Percentiles rank a stretch among this genome's conserved stretches.
Conservation (phyloP, 2,797 vertebrate genomes). For the Tamandua tetradactyla region DNA sequence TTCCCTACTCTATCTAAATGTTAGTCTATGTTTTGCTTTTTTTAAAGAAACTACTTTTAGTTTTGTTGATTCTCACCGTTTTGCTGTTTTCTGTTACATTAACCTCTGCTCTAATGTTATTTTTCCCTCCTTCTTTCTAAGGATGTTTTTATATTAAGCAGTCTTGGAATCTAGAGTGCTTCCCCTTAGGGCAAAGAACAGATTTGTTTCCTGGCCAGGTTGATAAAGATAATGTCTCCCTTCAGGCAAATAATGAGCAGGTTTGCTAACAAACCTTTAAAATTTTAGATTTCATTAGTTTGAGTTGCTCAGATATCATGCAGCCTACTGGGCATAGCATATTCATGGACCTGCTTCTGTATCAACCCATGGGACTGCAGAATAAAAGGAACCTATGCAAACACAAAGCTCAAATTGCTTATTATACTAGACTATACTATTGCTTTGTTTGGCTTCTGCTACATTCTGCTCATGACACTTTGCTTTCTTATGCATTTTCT, state of each 20-base stretch:
- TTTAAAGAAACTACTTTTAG: too few relatives aligned
- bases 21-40: too few relatives aligned
- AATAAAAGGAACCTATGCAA: background rate
- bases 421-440: too few relatives aligned
- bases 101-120: too few relatives aligned
- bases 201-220: background rate
- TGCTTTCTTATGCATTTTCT: conserved; percentile 2
- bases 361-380: background rate
- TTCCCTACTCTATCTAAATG: too few relatives aligned
- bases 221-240: background rate
- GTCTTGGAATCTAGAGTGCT: background rate
- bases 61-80: too few relatives aligned
- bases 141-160: background rate
- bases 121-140: background rate
- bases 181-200: background rate
- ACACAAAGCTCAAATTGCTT: background rate
- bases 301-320: background rate
- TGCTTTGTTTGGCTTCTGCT: background rate
- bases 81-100: too few relatives aligned
- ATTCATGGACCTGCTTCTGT: background rate
- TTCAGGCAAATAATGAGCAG: background rate
- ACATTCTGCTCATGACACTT: background rate
- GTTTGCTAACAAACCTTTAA: background rate
- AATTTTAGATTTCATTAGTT: background rate
- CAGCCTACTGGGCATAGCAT: background rate